A percentile compares a stretch with the other conserved stretches of the same genome.
Evolutionary conservation across 2,113 vertebrate species (phyloP).

Genomic region (Daboia siamensis): DNA sequence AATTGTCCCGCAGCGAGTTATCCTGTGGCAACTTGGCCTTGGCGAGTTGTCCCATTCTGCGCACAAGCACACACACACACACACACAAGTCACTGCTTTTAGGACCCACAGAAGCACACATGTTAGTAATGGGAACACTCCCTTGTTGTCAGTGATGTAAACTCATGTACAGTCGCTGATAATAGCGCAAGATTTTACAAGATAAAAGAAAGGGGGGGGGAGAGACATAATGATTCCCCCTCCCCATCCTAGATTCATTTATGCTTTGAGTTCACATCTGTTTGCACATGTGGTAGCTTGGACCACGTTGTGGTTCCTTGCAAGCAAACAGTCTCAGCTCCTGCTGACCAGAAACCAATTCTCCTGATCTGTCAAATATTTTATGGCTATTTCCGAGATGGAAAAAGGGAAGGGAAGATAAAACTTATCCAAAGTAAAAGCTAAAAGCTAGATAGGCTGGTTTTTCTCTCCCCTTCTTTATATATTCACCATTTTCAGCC

Average conservation of each 20-base stretch:
- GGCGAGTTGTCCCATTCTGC: too few species aligned
- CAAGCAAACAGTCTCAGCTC: background rate
- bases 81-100: background rate
- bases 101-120: background rate
- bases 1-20: too few species aligned
- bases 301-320: fast-evolving
- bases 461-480: background rate
- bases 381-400: background rate
- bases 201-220: background rate
- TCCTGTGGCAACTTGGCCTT: too few species aligned
- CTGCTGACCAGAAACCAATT: fast-evolving
- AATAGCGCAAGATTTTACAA: background rate
- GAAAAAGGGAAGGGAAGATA: background rate
- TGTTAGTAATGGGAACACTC: background rate
- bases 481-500: conserved; percentile 60
- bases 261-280: background rate
- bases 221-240: background rate
- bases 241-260: background rate
- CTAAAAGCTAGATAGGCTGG: conserved; percentile 20
- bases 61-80: background rate
- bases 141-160: background rate
- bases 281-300: background rate
- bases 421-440: conserved; percentile 33
- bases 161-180: background rate
- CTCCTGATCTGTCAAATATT: background rate